phyloP scores from a whole-genome alignment of 1,140 invertebrate genomes.

The Bemisia tabaci region DNA sequence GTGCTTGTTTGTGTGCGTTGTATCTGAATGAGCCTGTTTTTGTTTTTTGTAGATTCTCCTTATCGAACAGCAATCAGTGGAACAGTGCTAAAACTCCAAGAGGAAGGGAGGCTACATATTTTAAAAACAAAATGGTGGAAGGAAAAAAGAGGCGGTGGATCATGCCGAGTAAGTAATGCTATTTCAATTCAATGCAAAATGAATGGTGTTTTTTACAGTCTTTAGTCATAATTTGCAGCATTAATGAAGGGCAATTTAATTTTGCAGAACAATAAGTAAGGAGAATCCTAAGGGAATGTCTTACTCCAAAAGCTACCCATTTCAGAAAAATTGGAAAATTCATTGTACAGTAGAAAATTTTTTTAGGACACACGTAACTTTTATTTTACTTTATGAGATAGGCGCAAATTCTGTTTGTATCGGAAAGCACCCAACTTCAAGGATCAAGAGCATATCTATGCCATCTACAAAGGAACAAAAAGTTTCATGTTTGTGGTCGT shows the following conservation, averaged over 20 bases:
- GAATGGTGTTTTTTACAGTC: not conserved
- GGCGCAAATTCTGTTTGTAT: too few relatives aligned
- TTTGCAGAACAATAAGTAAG: not conserved
- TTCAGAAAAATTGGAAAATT: too few relatives aligned
- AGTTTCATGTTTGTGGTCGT: too few relatives aligned
- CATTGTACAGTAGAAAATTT: too few relatives aligned
- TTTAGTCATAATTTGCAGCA: not conserved
- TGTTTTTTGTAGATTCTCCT: constrained; percentile 80
- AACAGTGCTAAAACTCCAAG: constrained; percentile 81
- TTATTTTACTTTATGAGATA: too few relatives aligned
- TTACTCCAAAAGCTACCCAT: constrained; percentile 6
- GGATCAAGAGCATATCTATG: too few relatives aligned
- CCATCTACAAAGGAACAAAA: too few relatives aligned
- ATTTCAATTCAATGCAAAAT: not conserved
- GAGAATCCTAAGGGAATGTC: not conserved
- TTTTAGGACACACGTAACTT: too few relatives aligned
- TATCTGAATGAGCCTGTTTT: too few relatives aligned
- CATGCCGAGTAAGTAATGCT: constrained; percentile 50
- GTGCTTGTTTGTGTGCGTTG: too few relatives aligned
- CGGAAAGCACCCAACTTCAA: too few relatives aligned
- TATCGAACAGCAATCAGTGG: constrained; percentile 74
- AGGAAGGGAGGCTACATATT: constrained; percentile 79
- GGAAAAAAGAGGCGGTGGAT: constrained; percentile 40
- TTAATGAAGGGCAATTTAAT: not conserved
- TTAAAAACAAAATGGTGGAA: constrained; percentile 95